Evolutionary conservation across 2,888 invertebrate species (phyloP), one percentile per base, ranked within the genome.

Genomic region (Campaea margaritaria): DNA sequence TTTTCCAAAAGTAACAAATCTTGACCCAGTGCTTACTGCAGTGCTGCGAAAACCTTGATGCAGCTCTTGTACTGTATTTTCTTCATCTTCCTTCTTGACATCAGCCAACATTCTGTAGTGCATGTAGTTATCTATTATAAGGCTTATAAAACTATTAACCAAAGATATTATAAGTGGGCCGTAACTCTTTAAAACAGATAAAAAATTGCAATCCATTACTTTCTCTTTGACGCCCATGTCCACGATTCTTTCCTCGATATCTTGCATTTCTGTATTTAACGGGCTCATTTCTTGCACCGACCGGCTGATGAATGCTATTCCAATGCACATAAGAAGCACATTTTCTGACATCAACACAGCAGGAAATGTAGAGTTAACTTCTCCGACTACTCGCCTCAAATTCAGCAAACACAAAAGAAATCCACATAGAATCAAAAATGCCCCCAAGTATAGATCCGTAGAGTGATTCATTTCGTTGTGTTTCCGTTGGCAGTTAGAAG

Each of bases 51-150:
- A 43, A 44, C 39, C 55, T 58, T 62, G 56, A 4, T 49, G 31
- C 0, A 89, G 64, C 54, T 82, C 79, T 52, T 78, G 75, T 0
- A 91, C 85, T 36, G 67, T 65, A 67, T 82, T 85, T 57, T 86
- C 84, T 15, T 86, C 81, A 54, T 86, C 83, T 57, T 78, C 78
- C 27, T 65, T 72, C 56, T 85, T 83, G 0, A 75, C 73, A 31
- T 84, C 79, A 12, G 72, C 67, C 34, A 90, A 60, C 76, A 88
- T 84, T 73, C 70, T 83, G 64, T 89, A 91, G 69, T 91, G 89
- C 83, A 91, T 81, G 57, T 89, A 91, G 69, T 91, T 91, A 57
- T 91, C 87, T 56, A 92, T 87, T 0, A 91, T 72, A 0, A 91
- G 74, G 51, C 82, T 88, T 10, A 90, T 38, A 65, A 92, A 92